Evolutionary conservation across 1,140 invertebrate genomes (phyloP), one percentile per base, ranked within the genome.

Genomic region (Papilio helenus): DNA sequence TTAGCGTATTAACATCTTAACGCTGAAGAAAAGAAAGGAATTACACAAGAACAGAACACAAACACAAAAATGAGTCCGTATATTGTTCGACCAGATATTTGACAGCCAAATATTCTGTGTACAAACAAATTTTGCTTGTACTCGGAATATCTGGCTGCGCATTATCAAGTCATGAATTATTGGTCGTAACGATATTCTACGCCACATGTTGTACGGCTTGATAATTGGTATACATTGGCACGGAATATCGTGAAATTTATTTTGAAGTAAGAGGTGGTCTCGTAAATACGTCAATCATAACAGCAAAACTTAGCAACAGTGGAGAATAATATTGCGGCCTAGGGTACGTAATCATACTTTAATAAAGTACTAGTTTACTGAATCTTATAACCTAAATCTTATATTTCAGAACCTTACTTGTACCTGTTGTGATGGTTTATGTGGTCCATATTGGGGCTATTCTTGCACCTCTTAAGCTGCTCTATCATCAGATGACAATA

Each of bases 311-410:
- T 92, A 97, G 97, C 72, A 97, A 97, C 82, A 97, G 96, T 91
- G 97, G 97, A 42, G 97, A 97, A 95, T 98, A 97, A 94, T 98
- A 98, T 92, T 98, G 97, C 94, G 97, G 97, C 58, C 96, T 97
- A 96, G 96, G 94, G 97, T 96, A 90, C 1, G 76, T 77, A 14
- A 26, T 26, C 14, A 9, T 12, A 55, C 26, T 68, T 86, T 88
- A 88, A 78, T 51, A 49, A 55, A n/a, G 18, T 81, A 58, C 16
- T 68, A 58, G 55, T 51, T 76, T 42, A 12, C 16, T 55, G 1
- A 39, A 8, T 39, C 34, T 39, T 39, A 39, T 39, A 39, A 39
- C 34, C 34, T 39, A 39, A 39, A 39, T 39, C 34, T 72, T 61
- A 42, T 76, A 80, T 89, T 92, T 46, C 87, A 96, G 95, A 95